Evolutionary conservation across 2,888 invertebrate species (phyloP), one percentile per base, ranked within the genome.

Genomic region (Melipona bicolor): DNA sequence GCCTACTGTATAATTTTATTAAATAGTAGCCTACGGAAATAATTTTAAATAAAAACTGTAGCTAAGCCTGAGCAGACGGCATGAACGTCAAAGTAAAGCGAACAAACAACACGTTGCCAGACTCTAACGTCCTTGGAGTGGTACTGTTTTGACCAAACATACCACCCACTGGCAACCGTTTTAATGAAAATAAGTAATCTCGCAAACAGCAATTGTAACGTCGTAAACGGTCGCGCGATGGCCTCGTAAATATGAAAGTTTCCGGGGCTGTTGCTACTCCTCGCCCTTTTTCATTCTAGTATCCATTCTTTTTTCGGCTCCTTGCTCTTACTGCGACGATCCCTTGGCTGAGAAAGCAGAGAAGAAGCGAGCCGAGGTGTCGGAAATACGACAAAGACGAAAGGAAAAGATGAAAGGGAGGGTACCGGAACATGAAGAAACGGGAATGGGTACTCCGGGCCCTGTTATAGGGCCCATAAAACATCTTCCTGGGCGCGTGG

Each of bases 181-280:
- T 93, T 92, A 92, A 94, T 93, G 91, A 92, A 92, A 92, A 92
- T 94, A 93, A 93, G 93, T 92, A 92, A 93, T 93, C 87, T 93
- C 88, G 87, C 91, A 92, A 93, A 92, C 93, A 92, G 87, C 91
- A 91, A 93, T 92, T 93, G 90, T 92, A 85, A 86, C 88, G 87
- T 93, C 91, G 92, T 93, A 93, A 94, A 93, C 88, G 90, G 82
- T 61, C 83, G 80, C 83, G 90, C 92, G 92, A 92, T 91, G 88
- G 81, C 89, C 88, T 91, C 90, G 91, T 93, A 93, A 93, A 93
- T 93, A 93, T 92, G 92, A 93, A 93, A 92, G 92, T 92, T 92
- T 89, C 85, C 69, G 71, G 83, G 21, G 27, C 15, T 56, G 70
- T 24, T 32, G 43, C 56, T 62, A 27, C 50, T 67, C 54, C 62